Conservation (phyloP, 2,113 vertebrate genomes). For the Nannobrachium achirus region DNA sequence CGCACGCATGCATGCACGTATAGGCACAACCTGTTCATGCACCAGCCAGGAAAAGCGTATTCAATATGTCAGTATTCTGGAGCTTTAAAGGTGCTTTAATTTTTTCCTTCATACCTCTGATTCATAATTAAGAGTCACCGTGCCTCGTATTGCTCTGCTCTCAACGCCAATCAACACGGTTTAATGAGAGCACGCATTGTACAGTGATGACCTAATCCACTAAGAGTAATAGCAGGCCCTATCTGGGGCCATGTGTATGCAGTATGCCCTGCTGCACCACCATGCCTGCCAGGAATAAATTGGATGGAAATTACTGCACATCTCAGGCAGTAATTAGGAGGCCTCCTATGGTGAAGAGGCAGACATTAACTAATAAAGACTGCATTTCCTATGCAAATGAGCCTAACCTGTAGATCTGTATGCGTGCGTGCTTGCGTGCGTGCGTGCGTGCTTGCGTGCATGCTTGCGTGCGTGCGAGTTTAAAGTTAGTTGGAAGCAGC, state of each 20-base stretch:
- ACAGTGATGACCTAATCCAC: conserved; percentile 38
- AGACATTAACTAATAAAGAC: conserved; percentile 67
- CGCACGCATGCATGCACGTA: neutral
- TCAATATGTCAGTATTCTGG: neutral
- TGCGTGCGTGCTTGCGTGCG: neutral
- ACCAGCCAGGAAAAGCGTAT: neutral
- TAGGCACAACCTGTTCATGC: neutral
- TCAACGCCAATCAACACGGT: conserved; percentile 27
- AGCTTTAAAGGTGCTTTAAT: conserved; percentile 2
- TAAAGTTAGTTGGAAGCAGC: no score
- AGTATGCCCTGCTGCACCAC: conserved; percentile 7
- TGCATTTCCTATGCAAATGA: conserved; percentile 68
- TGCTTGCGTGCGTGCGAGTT: neutral
- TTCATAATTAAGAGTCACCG: conserved; percentile 27
- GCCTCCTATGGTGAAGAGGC: conserved; percentile 51
- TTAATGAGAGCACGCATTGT: conserved; percentile 42
- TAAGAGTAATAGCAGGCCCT: conserved; percentile 33
- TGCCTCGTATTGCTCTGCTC: conserved; percentile 9
- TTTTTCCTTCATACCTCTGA: neutral
- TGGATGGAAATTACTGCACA: conserved; percentile 64
- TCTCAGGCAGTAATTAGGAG: conserved; percentile 68
- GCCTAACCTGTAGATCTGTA: neutral
- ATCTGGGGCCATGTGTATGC: conserved; percentile 28
- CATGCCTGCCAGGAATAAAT: conserved; percentile 60
- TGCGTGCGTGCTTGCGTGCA: neutral